A percentile compares a stretch with the other conserved stretches of the same genome.
phyloP scores from a whole-genome alignment of 2,113 vertebrate genomes.

The Stictonetta naevosa region DNA sequence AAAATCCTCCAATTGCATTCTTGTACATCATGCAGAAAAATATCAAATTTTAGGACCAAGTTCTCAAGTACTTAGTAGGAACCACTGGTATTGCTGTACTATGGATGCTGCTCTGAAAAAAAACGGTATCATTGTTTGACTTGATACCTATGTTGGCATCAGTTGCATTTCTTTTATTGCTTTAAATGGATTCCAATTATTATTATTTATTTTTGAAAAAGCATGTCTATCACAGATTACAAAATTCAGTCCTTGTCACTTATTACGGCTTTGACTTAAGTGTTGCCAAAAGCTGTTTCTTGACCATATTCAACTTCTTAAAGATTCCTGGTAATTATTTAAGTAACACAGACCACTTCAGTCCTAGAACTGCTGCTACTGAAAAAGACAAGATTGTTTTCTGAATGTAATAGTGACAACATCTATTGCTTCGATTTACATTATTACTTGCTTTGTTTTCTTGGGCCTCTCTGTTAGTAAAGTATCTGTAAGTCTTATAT shows the following conservation, averaged over 20 bases:
- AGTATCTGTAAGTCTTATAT: neutral
- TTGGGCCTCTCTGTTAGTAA: neutral
- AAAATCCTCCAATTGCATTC: neutral
- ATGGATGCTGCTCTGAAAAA: neutral
- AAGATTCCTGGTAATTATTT: slow-evolving; percentile 27
- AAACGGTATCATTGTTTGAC: slow-evolving; percentile 17
- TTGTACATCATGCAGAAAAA: neutral
- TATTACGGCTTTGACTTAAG: neutral
- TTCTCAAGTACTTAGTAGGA: neutral
- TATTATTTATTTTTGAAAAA: slow-evolving; percentile 24
- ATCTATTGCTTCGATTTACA: slow-evolving; percentile 2
- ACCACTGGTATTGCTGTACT: neutral
- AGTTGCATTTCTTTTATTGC: neutral
- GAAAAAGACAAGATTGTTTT: neutral
- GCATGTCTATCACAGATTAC: neutral
- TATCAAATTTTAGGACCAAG: neutral
- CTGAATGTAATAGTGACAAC: neutral
- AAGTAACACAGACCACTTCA: neutral
- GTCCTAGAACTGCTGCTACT: neutral
- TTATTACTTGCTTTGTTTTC: slow-evolving; percentile 16
- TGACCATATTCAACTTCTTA: neutral
- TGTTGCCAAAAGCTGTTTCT: neutral
- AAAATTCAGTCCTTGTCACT: neutral
- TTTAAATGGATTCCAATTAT: neutral
- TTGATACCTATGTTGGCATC: neutral